These are phyloP conservation scores for Anorthoa munda DNA, from an alignment of 2,888 invertebrate genomes.

Conservation along the genomic window DNA sequence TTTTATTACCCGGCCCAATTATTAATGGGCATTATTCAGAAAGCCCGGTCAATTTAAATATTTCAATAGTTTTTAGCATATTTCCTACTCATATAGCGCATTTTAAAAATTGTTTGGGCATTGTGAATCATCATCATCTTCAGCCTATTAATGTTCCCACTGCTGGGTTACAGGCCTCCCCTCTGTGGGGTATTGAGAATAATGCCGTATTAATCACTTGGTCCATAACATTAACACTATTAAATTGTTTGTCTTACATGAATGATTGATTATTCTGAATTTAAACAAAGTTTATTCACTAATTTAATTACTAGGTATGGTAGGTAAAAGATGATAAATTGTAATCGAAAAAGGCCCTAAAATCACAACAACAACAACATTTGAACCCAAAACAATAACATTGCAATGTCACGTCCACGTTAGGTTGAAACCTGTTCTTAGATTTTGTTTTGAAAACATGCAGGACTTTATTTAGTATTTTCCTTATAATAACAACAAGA, in stretches of 20 bases:
- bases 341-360: neutral
- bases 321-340: neutral
- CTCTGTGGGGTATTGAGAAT: too few relatives aligned
- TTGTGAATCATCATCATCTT: too few relatives aligned
- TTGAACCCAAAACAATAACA: neutral
- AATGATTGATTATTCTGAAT: neutral
- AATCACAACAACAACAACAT: neutral
- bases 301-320: neutral
- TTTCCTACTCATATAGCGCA: too few relatives aligned
- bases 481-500: neutral
- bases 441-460: conserved; percentile 1
- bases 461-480: neutral
- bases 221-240: too few relatives aligned
- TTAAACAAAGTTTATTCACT: neutral
- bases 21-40: too few relatives aligned
- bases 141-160: too few relatives aligned
- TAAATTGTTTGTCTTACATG: neutral
- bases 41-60: too few relatives aligned
- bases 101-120: too few relatives aligned
- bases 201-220: too few relatives aligned
- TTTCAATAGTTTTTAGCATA: too few relatives aligned
- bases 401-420: neutral
- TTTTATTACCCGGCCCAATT: too few relatives aligned
- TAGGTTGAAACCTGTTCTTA: neutral
- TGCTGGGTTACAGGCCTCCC: too few relatives aligned